These are phyloP conservation scores for Eriocheir sinensis DNA, from an alignment of 1,140 invertebrate genomes.

Conservation along the genomic window DNA sequence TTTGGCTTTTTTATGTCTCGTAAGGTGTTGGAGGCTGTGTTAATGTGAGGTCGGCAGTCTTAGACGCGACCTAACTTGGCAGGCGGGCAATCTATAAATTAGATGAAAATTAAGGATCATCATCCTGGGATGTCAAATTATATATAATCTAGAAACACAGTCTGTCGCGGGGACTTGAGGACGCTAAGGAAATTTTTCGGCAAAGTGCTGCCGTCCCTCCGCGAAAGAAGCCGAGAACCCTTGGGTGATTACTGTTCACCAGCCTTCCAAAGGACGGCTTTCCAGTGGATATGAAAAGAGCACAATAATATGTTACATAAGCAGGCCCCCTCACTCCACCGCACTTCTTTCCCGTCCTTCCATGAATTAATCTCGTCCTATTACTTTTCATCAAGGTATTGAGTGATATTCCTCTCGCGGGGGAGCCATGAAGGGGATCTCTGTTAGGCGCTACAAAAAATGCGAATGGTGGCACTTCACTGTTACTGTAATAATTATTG, in stretches of 20 bases:
- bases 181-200: background rate
- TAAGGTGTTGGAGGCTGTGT: background rate
- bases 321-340: background rate
- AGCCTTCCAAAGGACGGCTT: background rate
- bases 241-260: background rate
- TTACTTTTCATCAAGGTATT: too few species aligned
- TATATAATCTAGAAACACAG: constrained; percentile 16
- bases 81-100: background rate
- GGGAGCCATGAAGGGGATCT: too few species aligned
- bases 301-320: background rate
- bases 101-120: constrained; percentile 18
- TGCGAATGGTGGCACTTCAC: too few species aligned
- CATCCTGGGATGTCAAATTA: constrained; percentile 4
- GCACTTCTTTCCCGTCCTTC: background rate
- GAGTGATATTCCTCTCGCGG: too few species aligned
- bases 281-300: background rate
- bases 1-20: constrained; percentile 24
- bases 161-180: constrained; percentile 1
- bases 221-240: too few species aligned
- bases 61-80: background rate
- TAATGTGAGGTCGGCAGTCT: constrained; percentile 13
- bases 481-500: too few species aligned
- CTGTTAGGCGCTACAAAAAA: too few species aligned
- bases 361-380: too few species aligned
- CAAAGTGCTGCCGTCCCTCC: background rate